Base-by-base conservation (phyloP, 64 coral and sea anemone genomes). In the Dendronephthya gigantea region DNA sequence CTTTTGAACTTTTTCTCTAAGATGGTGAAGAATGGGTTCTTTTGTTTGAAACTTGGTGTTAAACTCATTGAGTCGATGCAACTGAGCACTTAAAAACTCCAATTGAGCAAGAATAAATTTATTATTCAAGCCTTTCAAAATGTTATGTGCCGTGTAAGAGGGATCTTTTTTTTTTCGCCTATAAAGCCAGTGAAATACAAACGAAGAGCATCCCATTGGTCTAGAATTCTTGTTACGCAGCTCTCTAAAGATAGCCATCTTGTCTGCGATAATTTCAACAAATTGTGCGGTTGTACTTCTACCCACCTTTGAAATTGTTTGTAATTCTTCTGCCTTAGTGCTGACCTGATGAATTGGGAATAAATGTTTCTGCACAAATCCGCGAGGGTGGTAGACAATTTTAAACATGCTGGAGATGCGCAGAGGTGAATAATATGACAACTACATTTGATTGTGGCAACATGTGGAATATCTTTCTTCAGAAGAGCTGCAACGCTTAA, bases 51-150 rank as follows among this genome's bases (percentile, higher is more conserved):
- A 76, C 69, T 33, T 76, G 28, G 69, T 76, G 69, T 76, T 76
- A 76, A 76, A 76, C 25, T 76, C 7, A 16, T 76, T 76, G 69
- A 76, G 69, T 10, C 69, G 69, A 35, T 76, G 28, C 34, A 76
- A 34, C 69, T 76, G 69, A 2, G 69, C 69, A 16, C 69, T 76
- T 76, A 76, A 76, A 76, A 76, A 76, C 35, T 76, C 69, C n/a
- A n/a, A n/a, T n/a, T 76, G 69, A 38, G 69, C 35, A 38, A 76
- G 69, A 1, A 76, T 30, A 76, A 76, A 76, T 16, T 76, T 76
- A 38, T 76, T 76, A n/a, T n/a, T n/a, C 69, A 76, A 38, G 35
- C 29, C 69, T 14, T 58, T 58, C 7, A 58, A 17, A 14, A 58
- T 58, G 12, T 17, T 58, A 7, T 76, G 2, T 38, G 35, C 17